Conservation (phyloP, 2,113 vertebrate genomes). For the Hyaena hyaena region DNA sequence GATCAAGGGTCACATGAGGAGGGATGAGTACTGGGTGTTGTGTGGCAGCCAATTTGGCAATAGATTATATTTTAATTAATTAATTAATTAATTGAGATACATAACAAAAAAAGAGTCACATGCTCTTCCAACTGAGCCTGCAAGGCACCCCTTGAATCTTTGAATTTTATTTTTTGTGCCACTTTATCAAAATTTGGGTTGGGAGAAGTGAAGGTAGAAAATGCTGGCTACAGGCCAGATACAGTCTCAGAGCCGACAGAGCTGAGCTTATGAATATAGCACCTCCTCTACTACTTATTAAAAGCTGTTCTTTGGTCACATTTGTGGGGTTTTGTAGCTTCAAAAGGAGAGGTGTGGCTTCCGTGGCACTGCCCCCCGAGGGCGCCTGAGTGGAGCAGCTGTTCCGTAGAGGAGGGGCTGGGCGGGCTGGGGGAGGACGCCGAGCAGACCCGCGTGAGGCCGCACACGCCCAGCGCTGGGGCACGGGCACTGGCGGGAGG, state of each 20-base stretch:
- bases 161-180: neutral
- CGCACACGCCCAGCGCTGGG: neutral
- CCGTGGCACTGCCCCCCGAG: fast-evolving
- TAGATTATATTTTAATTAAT: too few relatives aligned
- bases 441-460: too few relatives aligned
- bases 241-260: fast-evolving
- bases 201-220: neutral
- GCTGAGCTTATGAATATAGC: neutral
- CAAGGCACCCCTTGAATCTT: neutral
- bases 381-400: fast-evolving
- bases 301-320: neutral
- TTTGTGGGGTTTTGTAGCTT: neutral
- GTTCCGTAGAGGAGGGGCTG: neutral
- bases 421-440: fast-evolving
- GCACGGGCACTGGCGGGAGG: fast-evolving
- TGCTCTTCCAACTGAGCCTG: too few relatives aligned
- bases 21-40: too few relatives aligned
- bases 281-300: neutral
- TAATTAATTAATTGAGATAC: too few relatives aligned
- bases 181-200: neutral
- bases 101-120: too few relatives aligned
- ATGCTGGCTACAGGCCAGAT: too few relatives aligned
- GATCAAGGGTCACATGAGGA: too few relatives aligned
- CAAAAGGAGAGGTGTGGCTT: neutral
- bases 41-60: too few relatives aligned